Evolutionary conservation across 1,140 invertebrate genomes (phyloP).

Genomic region (Phocides pigmalion): DNA sequence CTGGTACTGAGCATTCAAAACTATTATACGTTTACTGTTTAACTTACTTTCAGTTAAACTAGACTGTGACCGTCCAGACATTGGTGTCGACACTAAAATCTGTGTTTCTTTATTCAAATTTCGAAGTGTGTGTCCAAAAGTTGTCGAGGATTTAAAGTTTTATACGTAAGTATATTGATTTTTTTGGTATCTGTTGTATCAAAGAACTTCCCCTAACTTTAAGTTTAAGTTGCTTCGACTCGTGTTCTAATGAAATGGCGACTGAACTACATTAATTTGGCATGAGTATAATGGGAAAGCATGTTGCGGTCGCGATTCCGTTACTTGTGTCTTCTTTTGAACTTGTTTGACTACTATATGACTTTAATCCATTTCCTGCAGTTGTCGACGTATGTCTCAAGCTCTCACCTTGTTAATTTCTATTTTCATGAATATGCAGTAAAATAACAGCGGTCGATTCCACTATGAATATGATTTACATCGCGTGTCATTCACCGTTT

Average conservation of each 20-base stretch:
- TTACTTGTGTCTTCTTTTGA: conserved; percentile 71
- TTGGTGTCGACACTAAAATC: conserved; percentile 41
- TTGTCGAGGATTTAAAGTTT: conserved; percentile 45
- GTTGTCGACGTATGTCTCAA: conserved; percentile 24
- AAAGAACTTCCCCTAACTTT: conserved; percentile 17
- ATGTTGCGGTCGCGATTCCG: conserved; percentile 62
- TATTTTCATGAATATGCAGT: conserved; percentile 33
- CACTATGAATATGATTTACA: conserved; percentile 22
- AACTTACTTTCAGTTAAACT: conserved; percentile 42
- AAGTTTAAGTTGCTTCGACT: conserved; percentile 8
- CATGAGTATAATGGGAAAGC: conserved; percentile 54
- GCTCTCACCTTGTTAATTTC: conserved; percentile 29
- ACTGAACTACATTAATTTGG: conserved; percentile 40
- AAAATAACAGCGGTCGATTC: conserved; percentile 25
- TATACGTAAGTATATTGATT: conserved; percentile 61
- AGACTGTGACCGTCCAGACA: conserved; percentile 41
- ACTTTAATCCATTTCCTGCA: conserved; percentile 44
- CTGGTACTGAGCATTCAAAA: conserved; percentile 33
- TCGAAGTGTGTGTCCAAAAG: conserved; percentile 40
- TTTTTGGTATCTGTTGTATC: conserved; percentile 34
- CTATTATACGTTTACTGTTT: conserved; percentile 46
- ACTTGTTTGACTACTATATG: conserved; percentile 66
- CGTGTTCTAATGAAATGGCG: neutral
- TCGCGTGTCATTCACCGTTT: conserved; percentile 2
- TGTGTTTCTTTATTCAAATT: conserved; percentile 25